Base-by-base conservation (phyloP, 2,113 vertebrate genomes). In the Oceanites oceanicus region DNA sequence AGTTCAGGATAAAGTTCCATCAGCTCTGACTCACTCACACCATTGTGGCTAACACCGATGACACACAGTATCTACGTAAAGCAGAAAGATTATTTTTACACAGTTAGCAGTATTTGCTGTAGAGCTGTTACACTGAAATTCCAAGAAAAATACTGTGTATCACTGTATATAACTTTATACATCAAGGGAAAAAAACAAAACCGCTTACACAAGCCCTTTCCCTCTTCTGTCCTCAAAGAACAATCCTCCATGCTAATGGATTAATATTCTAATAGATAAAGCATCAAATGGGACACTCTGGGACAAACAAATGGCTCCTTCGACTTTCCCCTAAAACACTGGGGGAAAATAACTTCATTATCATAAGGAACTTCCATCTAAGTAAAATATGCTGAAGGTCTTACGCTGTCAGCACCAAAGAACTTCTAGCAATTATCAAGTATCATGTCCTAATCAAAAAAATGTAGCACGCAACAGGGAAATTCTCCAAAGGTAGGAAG, bases 21-120 rank as follows among this genome's bases (percentile, higher is more conserved):
- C 42, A 99, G 90, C 90, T 99, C 99, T 9, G 99, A 99, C 92
- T 99, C 99, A 71, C 99, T 99, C 80, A 99, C 88, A 7, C 99
- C 99, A 68, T 99, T 99, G 97, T 99, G 99, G 97, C 99, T 99
- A 40, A 99, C 98, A 88, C 98, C 98, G 3, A 99, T 97, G 58
- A 99, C 97, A 96, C 99, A 99, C 56, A 99, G 96, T 36, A 99
- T 98, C 99, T 99, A 95, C 11, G 30, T 1, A 63, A 15, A 86
- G 58, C 40, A 95, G 72, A 73, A n/a, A 92, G 77, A 49, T 11
- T 10, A 61, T 68, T 61, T 61, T 76, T 65, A 81, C 30, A 29
- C 11, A 42, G 27, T 49, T 38, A 90, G 42, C 25, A 58, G 1
- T 74, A 79, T 50, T 79, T 76, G 44, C 20, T 67, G 36, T 68